Percentiles rank a stretch among this genome's conserved stretches.
phyloP scores from a whole-genome alignment of 2,797 vertebrate genomes.

The Sciurus carolinensis region DNA sequence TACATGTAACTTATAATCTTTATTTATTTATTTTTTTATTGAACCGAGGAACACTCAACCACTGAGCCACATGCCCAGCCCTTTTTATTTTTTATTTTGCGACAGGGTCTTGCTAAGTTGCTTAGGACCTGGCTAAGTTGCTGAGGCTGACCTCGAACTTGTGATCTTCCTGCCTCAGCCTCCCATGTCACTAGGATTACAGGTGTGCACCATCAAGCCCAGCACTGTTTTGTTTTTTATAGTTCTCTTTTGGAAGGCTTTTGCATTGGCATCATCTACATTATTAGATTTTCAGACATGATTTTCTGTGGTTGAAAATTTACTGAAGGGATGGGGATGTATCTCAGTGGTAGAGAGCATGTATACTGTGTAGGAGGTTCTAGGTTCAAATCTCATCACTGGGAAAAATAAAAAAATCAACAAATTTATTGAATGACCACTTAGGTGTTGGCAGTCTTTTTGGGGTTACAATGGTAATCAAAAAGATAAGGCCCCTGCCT shows the following conservation, averaged over 20 bases:
- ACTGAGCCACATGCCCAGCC: no score
- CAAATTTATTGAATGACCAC: background rate
- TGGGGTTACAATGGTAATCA: background rate
- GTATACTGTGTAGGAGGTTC: no score
- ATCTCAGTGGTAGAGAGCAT: no score
- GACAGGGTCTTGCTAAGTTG: background rate
- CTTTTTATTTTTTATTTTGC: background rate
- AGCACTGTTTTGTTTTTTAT: background rate
- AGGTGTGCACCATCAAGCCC: background rate
- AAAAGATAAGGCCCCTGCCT: background rate
- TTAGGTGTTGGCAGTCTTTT: no score
- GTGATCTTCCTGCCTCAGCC: background rate
- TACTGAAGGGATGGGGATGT: no score
- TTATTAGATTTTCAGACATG: conserved; percentile 28
- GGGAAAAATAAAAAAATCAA: background rate
- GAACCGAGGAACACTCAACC: no score
- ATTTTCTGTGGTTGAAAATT: conserved; percentile 45
- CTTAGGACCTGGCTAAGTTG: background rate
- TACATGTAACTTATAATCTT: background rate
- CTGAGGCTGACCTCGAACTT: background rate
- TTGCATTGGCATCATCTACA: background rate
- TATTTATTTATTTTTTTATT: background rate
- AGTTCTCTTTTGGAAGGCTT: conserved; percentile 21
- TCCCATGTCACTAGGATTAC: background rate
- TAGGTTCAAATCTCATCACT: no score